Conservation (phyloP, 1,140 invertebrate species). For the Helicoverpa zea region DNA sequence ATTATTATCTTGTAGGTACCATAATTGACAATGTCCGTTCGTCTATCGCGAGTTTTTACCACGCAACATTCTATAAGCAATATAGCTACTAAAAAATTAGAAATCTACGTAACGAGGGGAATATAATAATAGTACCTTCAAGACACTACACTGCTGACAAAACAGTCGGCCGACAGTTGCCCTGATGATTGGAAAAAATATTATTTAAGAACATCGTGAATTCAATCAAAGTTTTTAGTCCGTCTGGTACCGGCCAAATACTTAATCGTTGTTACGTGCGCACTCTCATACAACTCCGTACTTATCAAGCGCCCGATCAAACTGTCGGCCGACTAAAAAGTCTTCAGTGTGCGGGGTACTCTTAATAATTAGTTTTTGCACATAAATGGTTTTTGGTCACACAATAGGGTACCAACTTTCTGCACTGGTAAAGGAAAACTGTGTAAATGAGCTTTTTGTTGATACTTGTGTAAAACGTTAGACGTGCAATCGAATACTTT, state of each 20-base stretch:
- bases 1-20: neutral
- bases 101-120: neutral
- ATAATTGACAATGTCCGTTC: slow-evolving; percentile 2
- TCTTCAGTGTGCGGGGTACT: neutral
- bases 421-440: neutral
- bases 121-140: neutral
- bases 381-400: neutral
- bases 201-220: no score
- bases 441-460: slow-evolving; percentile 14
- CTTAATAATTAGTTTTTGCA: slow-evolving; percentile 32
- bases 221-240: no score
- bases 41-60: slow-evolving; percentile 1
- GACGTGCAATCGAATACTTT: slow-evolving; percentile 6
- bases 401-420: slow-evolving; percentile 26
- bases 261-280: no score
- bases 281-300: no score
- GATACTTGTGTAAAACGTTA: neutral
- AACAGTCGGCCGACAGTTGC: no score
- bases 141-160: no score
- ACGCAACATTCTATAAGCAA: neutral
- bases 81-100: neutral
- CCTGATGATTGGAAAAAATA: no score
- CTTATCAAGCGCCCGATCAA: no score
- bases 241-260: no score
- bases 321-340: no score